phyloP scores from a whole-genome alignment of 2,797 vertebrate genomes.

The Tokudaia muenninki region DNA sequence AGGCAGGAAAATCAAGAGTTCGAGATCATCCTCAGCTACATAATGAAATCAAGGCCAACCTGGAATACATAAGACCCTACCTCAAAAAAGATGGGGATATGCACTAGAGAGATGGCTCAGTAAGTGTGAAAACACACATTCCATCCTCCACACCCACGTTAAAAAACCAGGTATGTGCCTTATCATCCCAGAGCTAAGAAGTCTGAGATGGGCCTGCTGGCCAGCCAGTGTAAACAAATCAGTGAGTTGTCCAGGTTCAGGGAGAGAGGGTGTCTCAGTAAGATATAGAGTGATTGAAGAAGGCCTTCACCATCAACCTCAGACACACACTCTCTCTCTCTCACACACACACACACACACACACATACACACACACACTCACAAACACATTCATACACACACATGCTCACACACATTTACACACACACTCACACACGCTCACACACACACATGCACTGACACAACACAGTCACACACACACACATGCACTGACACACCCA shows the following conservation, averaged over 20 bases:
- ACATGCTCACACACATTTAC: not conserved
- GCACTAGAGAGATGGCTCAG: not conserved
- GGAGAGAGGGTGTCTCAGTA: not conserved
- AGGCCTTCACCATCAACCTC: not conserved
- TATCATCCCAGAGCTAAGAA: not conserved
- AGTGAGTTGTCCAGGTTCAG: not conserved
- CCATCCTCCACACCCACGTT: not conserved
- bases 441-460: not conserved
- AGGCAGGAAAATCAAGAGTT: not conserved
- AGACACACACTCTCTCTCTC: not conserved
- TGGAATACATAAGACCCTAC: too few relatives aligned
- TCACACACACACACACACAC: not conserved
- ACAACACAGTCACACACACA: not conserved
- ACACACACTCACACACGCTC: not conserved
- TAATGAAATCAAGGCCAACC: not conserved
- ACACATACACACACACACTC: not conserved
- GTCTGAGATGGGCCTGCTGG: not conserved
- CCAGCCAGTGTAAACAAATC: not conserved
- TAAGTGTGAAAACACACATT: not conserved
- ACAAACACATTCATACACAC: not conserved
- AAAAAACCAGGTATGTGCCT: not conserved
- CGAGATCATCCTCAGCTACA: not conserved
- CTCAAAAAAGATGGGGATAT: not conserved
- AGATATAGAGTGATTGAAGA: not conserved
- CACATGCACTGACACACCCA: not conserved